Evolutionary conservation across 2,113 vertebrate species (phyloP).

Genomic region (Phylloscopus trochilus): DNA sequence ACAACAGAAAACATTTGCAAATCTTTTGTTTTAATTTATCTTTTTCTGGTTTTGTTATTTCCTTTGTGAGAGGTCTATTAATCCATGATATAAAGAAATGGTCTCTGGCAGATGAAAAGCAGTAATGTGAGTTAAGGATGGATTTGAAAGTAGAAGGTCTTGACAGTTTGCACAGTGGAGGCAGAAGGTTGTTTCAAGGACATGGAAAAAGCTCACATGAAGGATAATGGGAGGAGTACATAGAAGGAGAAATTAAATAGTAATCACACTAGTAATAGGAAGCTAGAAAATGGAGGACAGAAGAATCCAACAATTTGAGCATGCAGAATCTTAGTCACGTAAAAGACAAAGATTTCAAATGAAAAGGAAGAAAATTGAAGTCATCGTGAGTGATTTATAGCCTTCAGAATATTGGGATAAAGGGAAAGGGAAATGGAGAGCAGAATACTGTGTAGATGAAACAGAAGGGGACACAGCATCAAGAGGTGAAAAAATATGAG

Average conservation of each 20-base stretch:
- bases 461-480: not conserved
- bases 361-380: not conserved
- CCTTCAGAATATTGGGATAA: not conserved
- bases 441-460: not conserved
- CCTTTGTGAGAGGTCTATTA: not conserved
- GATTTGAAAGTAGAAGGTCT: not conserved
- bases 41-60: not conserved
- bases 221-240: not conserved
- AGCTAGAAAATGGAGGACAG: not conserved
- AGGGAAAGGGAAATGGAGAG: not conserved
- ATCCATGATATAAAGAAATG: not conserved
- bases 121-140: not conserved
- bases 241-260: not conserved
- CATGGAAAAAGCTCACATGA: not conserved
- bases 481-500: not conserved
- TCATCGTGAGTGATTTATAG: not conserved
- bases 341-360: not conserved
- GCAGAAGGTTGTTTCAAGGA: not conserved
- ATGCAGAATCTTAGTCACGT: not conserved
- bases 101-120: not conserved
- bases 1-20: not conserved
- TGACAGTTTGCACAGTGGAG: not conserved
- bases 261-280: not conserved
- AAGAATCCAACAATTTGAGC: not conserved
- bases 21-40: not conserved